Evolutionary conservation across 2,888 invertebrate species (phyloP).

Genomic region (Brassicogethes aeneus): DNA sequence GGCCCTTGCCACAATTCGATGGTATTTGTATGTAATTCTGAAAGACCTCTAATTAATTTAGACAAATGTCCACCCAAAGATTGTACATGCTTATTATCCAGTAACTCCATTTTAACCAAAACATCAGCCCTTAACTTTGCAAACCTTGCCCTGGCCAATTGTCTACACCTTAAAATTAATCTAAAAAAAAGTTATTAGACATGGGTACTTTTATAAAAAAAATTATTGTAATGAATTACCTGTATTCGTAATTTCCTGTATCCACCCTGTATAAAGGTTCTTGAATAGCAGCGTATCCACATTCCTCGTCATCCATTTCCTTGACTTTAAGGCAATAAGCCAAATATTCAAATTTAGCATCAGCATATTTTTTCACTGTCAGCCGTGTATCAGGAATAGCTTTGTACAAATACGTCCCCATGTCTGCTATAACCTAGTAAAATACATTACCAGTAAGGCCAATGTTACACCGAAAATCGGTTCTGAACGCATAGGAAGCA

Average conservation of each 20-base stretch:
- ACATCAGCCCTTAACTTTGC: slow-evolving; percentile 83
- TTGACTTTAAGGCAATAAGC: slow-evolving; percentile 99
- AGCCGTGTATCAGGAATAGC: slow-evolving; percentile 97
- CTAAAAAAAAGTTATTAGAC: slow-evolving; percentile 39
- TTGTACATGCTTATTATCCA: slow-evolving; percentile 97
- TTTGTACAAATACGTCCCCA: slow-evolving; percentile 94
- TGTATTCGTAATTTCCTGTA: slow-evolving; percentile 98
- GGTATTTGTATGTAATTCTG: slow-evolving; percentile 52
- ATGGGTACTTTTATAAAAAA: background rate
- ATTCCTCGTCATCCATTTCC: slow-evolving; percentile 99
- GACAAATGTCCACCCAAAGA: slow-evolving; percentile 83
- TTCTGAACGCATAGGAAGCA: too few relatives aligned
- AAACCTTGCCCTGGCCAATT: slow-evolving; percentile 82
- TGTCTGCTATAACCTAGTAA: slow-evolving; percentile 75
- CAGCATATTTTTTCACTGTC: slow-evolving; percentile 96
- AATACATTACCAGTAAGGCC: too few relatives aligned
- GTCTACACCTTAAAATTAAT: slow-evolving; percentile 87
- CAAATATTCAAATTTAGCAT: slow-evolving; percentile 97
- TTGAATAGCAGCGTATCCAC: slow-evolving; percentile 83
- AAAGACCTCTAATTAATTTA: slow-evolving; percentile 75
- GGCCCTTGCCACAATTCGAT: slow-evolving; percentile 68
- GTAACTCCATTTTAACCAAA: slow-evolving; percentile 89
- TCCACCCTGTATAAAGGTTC: slow-evolving; percentile 97
- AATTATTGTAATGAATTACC: slow-evolving; percentile 39
- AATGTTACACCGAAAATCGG: too few relatives aligned